Conservation (phyloP, 2,888 invertebrate species). For the Cantharis rufa region DNA sequence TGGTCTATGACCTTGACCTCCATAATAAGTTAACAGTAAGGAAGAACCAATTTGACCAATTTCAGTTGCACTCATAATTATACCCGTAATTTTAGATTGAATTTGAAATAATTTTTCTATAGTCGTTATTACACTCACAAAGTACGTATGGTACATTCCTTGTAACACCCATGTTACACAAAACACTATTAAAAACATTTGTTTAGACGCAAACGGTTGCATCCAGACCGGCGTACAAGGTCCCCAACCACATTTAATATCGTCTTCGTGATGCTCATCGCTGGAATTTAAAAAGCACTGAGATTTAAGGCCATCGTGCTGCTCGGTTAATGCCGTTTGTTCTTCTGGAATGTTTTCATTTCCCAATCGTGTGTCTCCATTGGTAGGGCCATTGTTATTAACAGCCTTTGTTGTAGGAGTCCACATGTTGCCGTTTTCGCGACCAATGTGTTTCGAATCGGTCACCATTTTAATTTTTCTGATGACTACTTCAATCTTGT, state of each 20-base stretch:
- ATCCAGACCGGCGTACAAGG: conserved; percentile 76
- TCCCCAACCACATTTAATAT: conserved; percentile 78
- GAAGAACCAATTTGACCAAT: conserved; percentile 92
- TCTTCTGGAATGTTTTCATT: conserved; percentile 48
- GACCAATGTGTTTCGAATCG: background rate
- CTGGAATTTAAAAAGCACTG: conserved; percentile 41
- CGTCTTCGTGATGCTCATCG: conserved; percentile 52
- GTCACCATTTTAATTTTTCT: background rate
- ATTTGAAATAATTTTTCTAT: conserved; percentile 91
- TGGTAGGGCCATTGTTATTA: conserved; percentile 50
- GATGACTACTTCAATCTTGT: background rate
- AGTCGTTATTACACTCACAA: conserved; percentile 91
- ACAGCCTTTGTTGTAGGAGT: conserved; percentile 20
- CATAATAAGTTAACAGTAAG: conserved; percentile 84
- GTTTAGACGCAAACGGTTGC: conserved; percentile 82
- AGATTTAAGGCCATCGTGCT: conserved; percentile 41
- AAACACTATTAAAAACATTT: conserved; percentile 86
- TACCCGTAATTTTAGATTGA: conserved; percentile 88
- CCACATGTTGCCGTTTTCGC: conserved; percentile 26
- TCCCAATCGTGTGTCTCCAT: conserved; percentile 42
- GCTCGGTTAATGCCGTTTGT: conserved; percentile 48
- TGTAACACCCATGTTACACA: conserved; percentile 84
- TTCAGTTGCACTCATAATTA: conserved; percentile 88
- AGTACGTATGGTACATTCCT: conserved; percentile 94
- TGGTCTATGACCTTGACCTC: conserved; percentile 89